A percentile compares a stretch with the other conserved stretches of the same genome.
Conservation (phyloP, 2,113 vertebrate species). For the Dasyurus viverrinus region DNA sequence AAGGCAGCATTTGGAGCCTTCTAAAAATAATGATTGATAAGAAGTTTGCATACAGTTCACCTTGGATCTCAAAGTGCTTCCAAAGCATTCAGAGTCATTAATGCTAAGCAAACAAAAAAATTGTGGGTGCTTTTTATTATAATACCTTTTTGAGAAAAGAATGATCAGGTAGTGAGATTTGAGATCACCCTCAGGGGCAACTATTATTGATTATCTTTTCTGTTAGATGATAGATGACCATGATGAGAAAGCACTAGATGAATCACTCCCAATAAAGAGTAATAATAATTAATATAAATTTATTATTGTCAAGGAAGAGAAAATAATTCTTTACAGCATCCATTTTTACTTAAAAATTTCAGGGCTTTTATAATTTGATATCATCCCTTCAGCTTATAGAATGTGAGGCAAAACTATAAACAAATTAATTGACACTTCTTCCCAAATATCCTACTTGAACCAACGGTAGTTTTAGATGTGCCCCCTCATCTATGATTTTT, state of each 20-base stretch:
- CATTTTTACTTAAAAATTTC: conserved; percentile 66
- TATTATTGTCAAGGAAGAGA: conserved; percentile 71
- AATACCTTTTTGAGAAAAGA: conserved; percentile 42
- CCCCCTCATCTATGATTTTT: conserved; percentile 41
- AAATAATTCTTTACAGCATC: conserved; percentile 61
- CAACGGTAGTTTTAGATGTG: not conserved
- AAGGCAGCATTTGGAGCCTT: conserved; percentile 48
- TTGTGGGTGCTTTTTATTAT: conserved; percentile 18
- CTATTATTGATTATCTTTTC: conserved; percentile 56
- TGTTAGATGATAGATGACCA: conserved; percentile 63
- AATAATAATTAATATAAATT: not conserved
- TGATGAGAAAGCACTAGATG: conserved; percentile 55
- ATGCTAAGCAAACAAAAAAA: conserved; percentile 6
- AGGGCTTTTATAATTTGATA: conserved; percentile 44
- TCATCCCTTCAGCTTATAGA: not conserved
- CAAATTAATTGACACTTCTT: not conserved
- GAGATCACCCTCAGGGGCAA: conserved; percentile 45
- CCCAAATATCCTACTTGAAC: not conserved
- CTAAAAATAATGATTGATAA: not conserved
- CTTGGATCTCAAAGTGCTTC: conserved; percentile 60
- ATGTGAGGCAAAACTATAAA: not conserved
- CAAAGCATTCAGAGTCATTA: not conserved
- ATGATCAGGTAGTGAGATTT: conserved; percentile 34
- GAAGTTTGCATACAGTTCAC: conserved; percentile 54
- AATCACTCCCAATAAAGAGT: conserved; percentile 24